Conservation (phyloP, 2,113 vertebrate species). For the Oceanites oceanicus region DNA sequence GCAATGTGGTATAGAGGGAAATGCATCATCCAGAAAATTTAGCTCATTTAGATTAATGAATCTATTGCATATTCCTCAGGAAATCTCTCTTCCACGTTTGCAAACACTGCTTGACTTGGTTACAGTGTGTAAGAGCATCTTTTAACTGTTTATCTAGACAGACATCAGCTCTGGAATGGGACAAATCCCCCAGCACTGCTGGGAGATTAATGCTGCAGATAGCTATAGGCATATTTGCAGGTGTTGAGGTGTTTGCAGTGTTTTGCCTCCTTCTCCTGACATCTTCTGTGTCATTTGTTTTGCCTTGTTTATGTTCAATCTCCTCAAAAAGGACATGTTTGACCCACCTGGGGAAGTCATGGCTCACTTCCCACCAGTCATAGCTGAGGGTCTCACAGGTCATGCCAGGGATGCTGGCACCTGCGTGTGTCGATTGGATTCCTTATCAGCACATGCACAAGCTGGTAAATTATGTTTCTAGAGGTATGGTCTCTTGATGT, state of each 20-base stretch:
- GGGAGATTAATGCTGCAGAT: not conserved
- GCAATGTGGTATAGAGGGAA: fast-evolving
- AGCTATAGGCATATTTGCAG: not conserved
- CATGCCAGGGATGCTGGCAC: not conserved
- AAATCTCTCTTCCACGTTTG: not conserved
- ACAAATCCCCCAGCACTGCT: not conserved
- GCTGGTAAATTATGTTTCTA: not conserved
- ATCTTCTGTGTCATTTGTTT: not conserved
- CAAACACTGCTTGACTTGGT: not conserved
- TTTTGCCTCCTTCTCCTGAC: not conserved
- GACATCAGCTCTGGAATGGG: not conserved
- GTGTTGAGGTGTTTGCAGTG: not conserved
- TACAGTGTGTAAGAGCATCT: not conserved
- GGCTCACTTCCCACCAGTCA: not conserved
- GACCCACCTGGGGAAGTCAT: not conserved
- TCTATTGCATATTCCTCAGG: not conserved
- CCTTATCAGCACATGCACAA: not conserved
- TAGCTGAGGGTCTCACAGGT: not conserved
- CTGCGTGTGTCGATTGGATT: fast-evolving
- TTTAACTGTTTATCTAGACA: not conserved
- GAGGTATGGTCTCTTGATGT: not conserved
- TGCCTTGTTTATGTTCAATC: not conserved
- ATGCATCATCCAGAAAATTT: not conserved
- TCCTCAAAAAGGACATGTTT: not conserved
- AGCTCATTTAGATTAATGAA: not conserved